Conservation (phyloP, 2,113 vertebrate genomes). For the Cyphomyrus discorhynchus region DNA sequence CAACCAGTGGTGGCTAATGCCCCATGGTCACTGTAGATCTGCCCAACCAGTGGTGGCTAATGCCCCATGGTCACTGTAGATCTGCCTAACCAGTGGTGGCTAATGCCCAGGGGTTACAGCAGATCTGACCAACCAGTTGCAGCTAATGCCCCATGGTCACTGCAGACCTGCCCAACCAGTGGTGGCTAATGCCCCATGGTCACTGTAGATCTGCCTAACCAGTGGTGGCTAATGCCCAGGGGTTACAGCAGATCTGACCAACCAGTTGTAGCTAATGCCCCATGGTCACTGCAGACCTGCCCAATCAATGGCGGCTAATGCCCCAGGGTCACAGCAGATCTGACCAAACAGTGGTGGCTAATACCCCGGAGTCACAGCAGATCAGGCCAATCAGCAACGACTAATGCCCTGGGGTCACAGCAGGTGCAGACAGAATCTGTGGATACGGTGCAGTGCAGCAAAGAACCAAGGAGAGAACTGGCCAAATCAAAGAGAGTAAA, state of each 20-base stretch:
- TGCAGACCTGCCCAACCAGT: neutral
- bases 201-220: neutral
- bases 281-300: neutral
- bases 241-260: neutral
- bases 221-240: neutral
- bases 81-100: neutral
- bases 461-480: neutral
- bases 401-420: neutral
- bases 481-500: neutral
- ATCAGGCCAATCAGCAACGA: neutral
- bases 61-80: neutral
- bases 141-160: neutral
- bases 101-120: too few species aligned
- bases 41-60: neutral
- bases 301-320: too few species aligned
- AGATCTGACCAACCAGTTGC: too few species aligned
- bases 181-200: neutral
- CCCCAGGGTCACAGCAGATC: neutral
- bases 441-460: neutral
- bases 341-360: neutral
- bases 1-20: neutral
- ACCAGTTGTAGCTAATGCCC: neutral
- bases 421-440: neutral
- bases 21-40: neutral
- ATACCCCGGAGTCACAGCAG: neutral